Evolutionary conservation across 2,113 vertebrate genomes (phyloP), one percentile per base, ranked within the genome.

Genomic region (Anolis sagrei): DNA sequence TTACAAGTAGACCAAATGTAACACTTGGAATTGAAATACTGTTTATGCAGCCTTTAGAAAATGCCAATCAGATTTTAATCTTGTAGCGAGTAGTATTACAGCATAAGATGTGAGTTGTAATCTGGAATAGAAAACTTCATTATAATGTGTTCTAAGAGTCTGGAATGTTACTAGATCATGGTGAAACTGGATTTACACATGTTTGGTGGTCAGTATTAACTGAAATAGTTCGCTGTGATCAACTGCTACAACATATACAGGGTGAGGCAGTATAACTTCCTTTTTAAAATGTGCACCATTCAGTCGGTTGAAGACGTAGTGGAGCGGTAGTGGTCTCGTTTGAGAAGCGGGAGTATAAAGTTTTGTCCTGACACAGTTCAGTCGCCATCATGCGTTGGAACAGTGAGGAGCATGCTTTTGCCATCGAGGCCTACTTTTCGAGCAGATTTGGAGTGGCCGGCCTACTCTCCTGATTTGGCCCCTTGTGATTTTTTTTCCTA

Each of bases 1-100:
- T 2, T 4, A 0, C 4, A n/a, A 25, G 2, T 23, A 13, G 13
- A 58, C 64, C 58, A 79, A 80, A 92, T 66, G 10, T 89, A 54
- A 4, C 16, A 7, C 1, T 29, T 0, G 0, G 79, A 76, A n/a
- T 9, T 25, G 34, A 58, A 48, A 39, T 74, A 54, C 27, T 64
- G n/a, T 8, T 76, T 68, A 25, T 16, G 16, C 7, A 25, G 21
- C 36, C 27, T 44, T 58, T 11, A 58, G 19, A 58, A 44, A 70
- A 39, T 32, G 19, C 7, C 3, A 1, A 13, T 74, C 11, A 74
- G 69, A 27, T 54, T 10, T 8, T 27, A 21, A 19, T 27, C n/a
- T 9, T 25, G 27, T 4, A 29, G 36, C 14, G 10, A n/a, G 14
- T 21, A 74, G 16, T 74, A 5, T 16, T 21, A 72, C 29, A 44